A percentile compares a stretch with the other conserved stretches of the same genome.
phyloP scores from a whole-genome alignment of 1,140 invertebrate species.

The Heliconius congener region DNA sequence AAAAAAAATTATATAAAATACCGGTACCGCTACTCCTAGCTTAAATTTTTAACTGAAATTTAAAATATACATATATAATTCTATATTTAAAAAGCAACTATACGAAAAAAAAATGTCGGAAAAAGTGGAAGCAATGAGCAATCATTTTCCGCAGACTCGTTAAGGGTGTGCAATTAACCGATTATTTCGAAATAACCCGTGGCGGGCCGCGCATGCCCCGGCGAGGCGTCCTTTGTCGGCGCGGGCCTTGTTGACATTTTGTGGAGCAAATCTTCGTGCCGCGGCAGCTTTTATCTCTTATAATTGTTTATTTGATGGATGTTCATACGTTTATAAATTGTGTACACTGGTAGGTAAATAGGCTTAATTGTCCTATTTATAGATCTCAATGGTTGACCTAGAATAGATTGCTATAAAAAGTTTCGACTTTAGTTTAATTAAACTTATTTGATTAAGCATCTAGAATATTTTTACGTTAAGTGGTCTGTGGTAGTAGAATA shows the following conservation, averaged over 20 bases:
- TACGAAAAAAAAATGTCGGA: constrained; percentile 36
- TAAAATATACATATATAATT: not conserved
- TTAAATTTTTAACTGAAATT: no score
- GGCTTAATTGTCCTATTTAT: constrained; percentile 37
- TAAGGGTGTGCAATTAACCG: constrained; percentile 72
- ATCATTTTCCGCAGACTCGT: constrained; percentile 50
- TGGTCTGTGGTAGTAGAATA: no score
- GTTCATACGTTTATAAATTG: constrained; percentile 50
- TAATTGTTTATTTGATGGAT: constrained; percentile 75
- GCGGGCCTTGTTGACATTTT: constrained; percentile 73
- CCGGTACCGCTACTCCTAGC: no score
- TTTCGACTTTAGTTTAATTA: not conserved
- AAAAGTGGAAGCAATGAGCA: constrained; percentile 38
- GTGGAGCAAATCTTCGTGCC: constrained; percentile 76
- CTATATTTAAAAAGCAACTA: constrained; percentile 33
- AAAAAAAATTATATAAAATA: no score
- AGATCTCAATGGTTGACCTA: not conserved
- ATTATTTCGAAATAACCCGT: constrained; percentile 68
- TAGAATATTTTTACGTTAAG: not conserved
- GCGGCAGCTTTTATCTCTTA: constrained; percentile 72
- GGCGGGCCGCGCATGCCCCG: constrained; percentile 55
- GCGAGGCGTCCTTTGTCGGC: constrained; percentile 63
- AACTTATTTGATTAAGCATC: not conserved
- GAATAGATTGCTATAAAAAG: not conserved
- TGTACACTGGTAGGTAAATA: constrained; percentile 44